Evolutionary conservation across 2,113 vertebrate genomes (phyloP), one percentile per base, ranked within the genome.

Genomic region (Scartelaos histophorus): DNA sequence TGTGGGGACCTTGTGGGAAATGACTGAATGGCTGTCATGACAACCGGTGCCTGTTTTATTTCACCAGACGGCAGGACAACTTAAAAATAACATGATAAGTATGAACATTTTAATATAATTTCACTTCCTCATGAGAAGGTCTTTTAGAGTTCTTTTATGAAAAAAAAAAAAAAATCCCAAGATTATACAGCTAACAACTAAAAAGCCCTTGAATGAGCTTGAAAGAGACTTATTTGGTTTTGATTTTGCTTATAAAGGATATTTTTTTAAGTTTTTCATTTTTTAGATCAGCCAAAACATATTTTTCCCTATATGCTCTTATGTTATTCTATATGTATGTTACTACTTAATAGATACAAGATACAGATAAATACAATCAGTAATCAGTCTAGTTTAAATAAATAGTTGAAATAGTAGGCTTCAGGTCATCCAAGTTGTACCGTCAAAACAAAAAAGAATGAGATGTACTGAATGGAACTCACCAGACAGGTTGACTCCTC

Each of bases 401-500:
- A 11, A 11, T 4, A 29, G 29, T 43, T 43, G 9, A 43, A 11
- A 11, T 11, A 43, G 38, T 43, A 43, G 38, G 38, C 7, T 43
- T 10, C 38, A 43, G 38, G 47, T 51, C 47, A 49, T 5, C 47
- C 16, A 49, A 49, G 47, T 16, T 17, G 9, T 43, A 43, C 38
- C 38, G 1, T 43, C 38, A 43, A 51, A 17, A 51, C 49, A 51
- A 64, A 29, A 29, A 38, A 38, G 29, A n/a, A 43, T 43, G 0
- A 43, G 7, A 9, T 43, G 38, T 10, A 43, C 7, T 43, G 38
- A 56, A 57, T 38, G 10, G 47, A 58, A 56, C 5, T 78, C 70
- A 96, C 95, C 95, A 83, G 94, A 80, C 66, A 95, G 87, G 67
- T 94, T 91, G 43, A 95, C 93, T 21, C 94, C 93, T 75, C 93